Conservation (phyloP, 2,113 vertebrate genomes). For the zebrafish (Danio rerio) region GRCz12tu NC_133179.1:24260001-24260500, state of each 20-base stretch:
- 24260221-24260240: conserved; percentile 22
- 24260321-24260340: not conserved
- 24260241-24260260: conserved; percentile 23
- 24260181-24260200: conserved; percentile 39
- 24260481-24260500: not conserved
- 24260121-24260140: conserved; percentile 1
- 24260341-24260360: not conserved
- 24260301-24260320: not conserved
- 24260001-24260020: too few species aligned
- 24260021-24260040: too few species aligned
- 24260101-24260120: not conserved
- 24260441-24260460: conserved; percentile 19
- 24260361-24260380: too few species aligned
- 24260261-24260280: conserved; percentile 6
- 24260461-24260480: not conserved
- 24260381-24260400: not conserved
- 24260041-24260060: not conserved
- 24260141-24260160: not conserved
- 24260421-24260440: conserved; percentile 7
- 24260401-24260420: not conserved
- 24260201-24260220: conserved; percentile 15
- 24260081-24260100: not conserved
- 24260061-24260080: not conserved
- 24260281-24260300: conserved; percentile 11
- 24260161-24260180: conserved; percentile 32